Evolutionary conservation across 1,140 invertebrate genomes (phyloP).

Genomic region (Atta colombica): DNA sequence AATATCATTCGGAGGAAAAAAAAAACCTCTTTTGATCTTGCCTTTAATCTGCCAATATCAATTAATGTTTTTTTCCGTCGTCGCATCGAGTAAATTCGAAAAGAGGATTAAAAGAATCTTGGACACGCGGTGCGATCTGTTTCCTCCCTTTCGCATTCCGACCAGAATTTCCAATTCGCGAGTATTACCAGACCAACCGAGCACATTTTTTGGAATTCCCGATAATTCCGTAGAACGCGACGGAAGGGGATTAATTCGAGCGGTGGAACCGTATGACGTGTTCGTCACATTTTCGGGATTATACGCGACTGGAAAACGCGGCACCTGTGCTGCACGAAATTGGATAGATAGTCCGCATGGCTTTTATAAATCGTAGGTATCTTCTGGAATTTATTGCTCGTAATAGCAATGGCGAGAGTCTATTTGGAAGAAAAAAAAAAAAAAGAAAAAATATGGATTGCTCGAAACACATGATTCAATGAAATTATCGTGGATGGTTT

Average conservation of each 20-base stretch:
- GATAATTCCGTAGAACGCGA: slow-evolving; percentile 54
- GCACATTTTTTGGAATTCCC: slow-evolving; percentile 71
- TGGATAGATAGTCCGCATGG: slow-evolving; percentile 65
- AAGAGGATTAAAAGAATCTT: slow-evolving; percentile 33
- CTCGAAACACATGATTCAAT: neutral
- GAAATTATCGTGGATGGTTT: neutral
- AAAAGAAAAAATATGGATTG: neutral
- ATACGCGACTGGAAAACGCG: slow-evolving; percentile 48
- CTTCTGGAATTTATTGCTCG: slow-evolving; percentile 24
- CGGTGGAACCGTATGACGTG: slow-evolving; percentile 69
- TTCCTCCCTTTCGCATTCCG: slow-evolving; percentile 12
- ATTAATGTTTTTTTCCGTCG: slow-evolving; percentile 43
- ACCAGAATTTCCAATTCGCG: slow-evolving; percentile 72
- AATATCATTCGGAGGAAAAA: slow-evolving; percentile 15
- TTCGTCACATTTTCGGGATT: slow-evolving; percentile 68
- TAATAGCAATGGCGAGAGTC: slow-evolving; percentile 18
- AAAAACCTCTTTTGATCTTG: slow-evolving; percentile 35
- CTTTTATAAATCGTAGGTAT: slow-evolving; percentile 53
- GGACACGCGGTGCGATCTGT: slow-evolving; percentile 25
- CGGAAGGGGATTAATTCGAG: slow-evolving; percentile 75
- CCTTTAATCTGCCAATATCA: slow-evolving; percentile 47
- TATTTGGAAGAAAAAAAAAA: neutral
- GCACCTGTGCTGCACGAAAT: slow-evolving; percentile 64
- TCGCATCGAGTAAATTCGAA: slow-evolving; percentile 20
- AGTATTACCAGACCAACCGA: slow-evolving; percentile 69